Conservation (phyloP, 1,140 invertebrate genomes). For the Calliphora vicina region DNA sequence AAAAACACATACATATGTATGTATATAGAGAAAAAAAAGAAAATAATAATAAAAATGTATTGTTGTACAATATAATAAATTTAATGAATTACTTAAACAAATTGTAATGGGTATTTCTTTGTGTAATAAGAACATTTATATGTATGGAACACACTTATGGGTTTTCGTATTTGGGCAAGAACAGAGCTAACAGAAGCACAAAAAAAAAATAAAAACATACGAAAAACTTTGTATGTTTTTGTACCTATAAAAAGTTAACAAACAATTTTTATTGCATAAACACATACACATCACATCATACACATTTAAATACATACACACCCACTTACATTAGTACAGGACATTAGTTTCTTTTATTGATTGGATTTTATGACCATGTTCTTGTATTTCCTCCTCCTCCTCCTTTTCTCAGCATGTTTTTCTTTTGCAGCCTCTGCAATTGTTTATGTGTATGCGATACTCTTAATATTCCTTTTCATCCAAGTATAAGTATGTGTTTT, state of each 20-base stretch:
- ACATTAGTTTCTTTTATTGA: conserved; percentile 13
- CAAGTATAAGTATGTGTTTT: not conserved
- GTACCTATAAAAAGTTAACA: not conserved
- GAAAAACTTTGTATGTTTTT: not conserved
- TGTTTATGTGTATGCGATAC: not conserved
- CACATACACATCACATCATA: not conserved
- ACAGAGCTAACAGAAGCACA: too few species aligned
- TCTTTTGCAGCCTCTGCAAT: not conserved
- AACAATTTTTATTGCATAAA: not conserved
- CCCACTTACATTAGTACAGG: not conserved
- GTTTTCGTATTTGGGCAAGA: not conserved
- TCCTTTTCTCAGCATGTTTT: not conserved
- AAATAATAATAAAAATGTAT: too few species aligned
- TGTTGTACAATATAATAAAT: not conserved
- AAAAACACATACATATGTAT: not conserved
- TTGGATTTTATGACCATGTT: conserved; percentile 7
- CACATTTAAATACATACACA: not conserved
- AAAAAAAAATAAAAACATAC: not conserved
- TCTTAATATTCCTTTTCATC: not conserved
- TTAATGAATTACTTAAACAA: conserved; percentile 2
- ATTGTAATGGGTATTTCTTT: not conserved
- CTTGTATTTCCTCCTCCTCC: not conserved
- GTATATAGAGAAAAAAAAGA: too few species aligned
- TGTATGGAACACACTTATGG: not conserved
- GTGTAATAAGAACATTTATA: conserved; percentile 3